phyloP scores from a whole-genome alignment of 2,113 vertebrate species.

The Albula goreensis region DNA sequence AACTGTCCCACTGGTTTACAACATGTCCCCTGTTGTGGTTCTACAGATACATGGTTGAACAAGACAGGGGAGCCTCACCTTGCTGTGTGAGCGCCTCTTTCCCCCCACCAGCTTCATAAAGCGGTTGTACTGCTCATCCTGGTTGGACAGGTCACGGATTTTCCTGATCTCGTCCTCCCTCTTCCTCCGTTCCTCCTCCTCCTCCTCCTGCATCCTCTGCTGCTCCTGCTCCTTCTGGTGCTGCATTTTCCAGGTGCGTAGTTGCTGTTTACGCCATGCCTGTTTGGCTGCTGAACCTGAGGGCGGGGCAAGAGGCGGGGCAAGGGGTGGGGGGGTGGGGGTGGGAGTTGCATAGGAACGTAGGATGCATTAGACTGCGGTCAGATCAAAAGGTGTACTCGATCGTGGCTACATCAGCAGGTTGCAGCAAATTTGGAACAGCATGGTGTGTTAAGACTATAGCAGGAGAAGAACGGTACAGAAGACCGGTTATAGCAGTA shows the following conservation, averaged over 20 bases:
- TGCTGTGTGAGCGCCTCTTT: conserved; percentile 76
- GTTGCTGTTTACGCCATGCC: conserved; percentile 82
- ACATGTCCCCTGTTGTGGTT: no score
- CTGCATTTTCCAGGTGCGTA: conserved; percentile 86
- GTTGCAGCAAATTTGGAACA: no score
- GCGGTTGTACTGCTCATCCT: conserved; percentile 97
- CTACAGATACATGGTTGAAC: neutral
- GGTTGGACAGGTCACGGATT: conserved; percentile 94
- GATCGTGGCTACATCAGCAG: no score
- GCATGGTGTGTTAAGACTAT: no score
- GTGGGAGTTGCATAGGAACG: no score
- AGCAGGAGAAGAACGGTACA: no score
- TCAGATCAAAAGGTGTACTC: no score
- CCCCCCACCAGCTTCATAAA: conserved; percentile 97
- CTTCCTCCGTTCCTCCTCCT: conserved; percentile 87
- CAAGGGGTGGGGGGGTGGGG: neutral
- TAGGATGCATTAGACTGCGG: no score
- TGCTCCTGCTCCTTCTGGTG: conserved; percentile 82
- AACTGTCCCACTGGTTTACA: neutral
- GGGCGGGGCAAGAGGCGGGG: neutral
- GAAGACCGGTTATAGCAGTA: no score
- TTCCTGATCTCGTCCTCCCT: conserved; percentile 93
- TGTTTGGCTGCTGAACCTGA: conserved; percentile 75
- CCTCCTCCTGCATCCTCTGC: conserved; percentile 78
- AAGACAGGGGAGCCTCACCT: conserved; percentile 60